A percentile compares a stretch with the other conserved stretches of the same genome.
Conservation (phyloP, 2,888 invertebrate genomes). For the Mimumesa dahlbomi region DNA sequence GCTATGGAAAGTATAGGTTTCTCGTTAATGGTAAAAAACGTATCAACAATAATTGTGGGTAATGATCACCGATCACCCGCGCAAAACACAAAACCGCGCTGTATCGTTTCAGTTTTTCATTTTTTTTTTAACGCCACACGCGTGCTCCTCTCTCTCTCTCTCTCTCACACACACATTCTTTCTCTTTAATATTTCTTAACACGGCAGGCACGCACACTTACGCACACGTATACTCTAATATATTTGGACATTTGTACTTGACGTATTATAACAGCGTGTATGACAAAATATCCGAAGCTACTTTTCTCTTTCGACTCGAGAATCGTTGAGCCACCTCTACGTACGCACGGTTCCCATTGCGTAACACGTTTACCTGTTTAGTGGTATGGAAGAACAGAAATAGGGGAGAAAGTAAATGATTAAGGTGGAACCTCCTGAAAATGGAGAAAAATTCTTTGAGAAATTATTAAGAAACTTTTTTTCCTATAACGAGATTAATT, state of each 20-base stretch:
- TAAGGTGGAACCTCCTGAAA: too few relatives aligned
- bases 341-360: constrained; percentile 54
- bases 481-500: too few relatives aligned
- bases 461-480: too few relatives aligned
- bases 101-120: too few relatives aligned
- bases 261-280: constrained; percentile 68
- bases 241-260: constrained; percentile 75
- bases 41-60: constrained; percentile 27
- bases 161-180: not conserved
- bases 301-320: constrained; percentile 36
- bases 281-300: constrained; percentile 72
- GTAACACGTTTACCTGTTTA: constrained; percentile 29
- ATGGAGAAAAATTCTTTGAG: too few relatives aligned
- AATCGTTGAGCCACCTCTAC: constrained; percentile 37
- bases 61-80: too few relatives aligned
- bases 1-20: not conserved
- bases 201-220: constrained; percentile 53
- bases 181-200: constrained; percentile 7
- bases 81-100: not conserved
- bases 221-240: constrained; percentile 50
- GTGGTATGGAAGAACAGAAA: too few relatives aligned
- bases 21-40: constrained; percentile 1
- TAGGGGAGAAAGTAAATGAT: too few relatives aligned
- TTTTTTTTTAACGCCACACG: constrained; percentile 19
- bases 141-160: constrained; percentile 9